Base-by-base conservation (phyloP, 2,797 vertebrate species). In the Rhabdophis nuchalis region DNA sequence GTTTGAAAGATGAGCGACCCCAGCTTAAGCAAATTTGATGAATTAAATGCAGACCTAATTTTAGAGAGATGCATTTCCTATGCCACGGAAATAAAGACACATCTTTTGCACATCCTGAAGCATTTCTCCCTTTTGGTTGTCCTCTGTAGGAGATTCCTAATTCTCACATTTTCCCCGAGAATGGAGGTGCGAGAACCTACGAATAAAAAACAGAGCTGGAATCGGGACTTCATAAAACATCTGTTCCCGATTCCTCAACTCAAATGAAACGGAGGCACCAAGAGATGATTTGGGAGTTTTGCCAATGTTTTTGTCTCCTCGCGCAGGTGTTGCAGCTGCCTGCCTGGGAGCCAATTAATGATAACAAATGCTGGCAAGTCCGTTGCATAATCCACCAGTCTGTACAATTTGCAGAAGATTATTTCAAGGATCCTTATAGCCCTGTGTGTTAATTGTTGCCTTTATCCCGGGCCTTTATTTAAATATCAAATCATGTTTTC, bases 401-500 rank as follows among this genome's bases (percentile, higher is more conserved):
- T 41, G 20, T 82, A 58, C 58, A 85, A 90, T 86, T 89, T 72
- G 72, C 41, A 86, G 58, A 89, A 89, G 72, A 54, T 93, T 93
- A 91, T 92, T 91, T 82, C 89, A 87, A 93, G 85, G 82, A 72
- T 85, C 3, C 95, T 93, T 41, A 93, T 29, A 85, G 29, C 46
- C 23, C 90, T 90, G 60, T 60, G 25, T 96, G 96, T 96, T 95
- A 92, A 56, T 94, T 93, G 94, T 87, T 91, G 92, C 89, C 46
- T 92, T 16, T 36, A 29, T 25, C 56, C 2, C 0, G 32, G 91
- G 85, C 14, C 91, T 93, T 9, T 36, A 16, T 93, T 94, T 92
- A 89, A 94, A 85, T 68, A 1, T 91, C 68, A 89, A 18, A 72
- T 77, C 92, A 4, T 88, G 12, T 77, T 92, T 56, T 93, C 88